phyloP scores from a whole-genome alignment of 1,140 invertebrate genomes.

The Drosophila ohnishii region DNA sequence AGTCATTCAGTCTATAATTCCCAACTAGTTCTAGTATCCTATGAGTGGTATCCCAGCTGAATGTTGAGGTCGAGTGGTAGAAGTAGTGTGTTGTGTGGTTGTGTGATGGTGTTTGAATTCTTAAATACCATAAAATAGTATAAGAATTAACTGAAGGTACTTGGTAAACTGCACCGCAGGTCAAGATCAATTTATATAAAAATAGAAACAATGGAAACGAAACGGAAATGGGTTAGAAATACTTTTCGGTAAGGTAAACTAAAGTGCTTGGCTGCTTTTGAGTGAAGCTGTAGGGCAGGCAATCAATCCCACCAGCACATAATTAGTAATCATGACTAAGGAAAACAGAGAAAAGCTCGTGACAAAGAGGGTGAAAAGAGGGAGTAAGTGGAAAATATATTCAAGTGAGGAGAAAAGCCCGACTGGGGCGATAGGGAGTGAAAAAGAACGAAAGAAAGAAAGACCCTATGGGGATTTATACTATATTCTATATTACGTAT shows the following conservation, averaged over 20 bases:
- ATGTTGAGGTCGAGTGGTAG: too few species aligned
- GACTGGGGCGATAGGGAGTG: slow-evolving; percentile 7
- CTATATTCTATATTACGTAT: slow-evolving; percentile 29
- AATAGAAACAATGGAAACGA: background rate
- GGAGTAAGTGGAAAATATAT: background rate
- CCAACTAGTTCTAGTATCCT: too few species aligned
- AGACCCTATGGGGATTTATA: slow-evolving; percentile 40
- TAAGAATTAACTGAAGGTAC: too few species aligned
- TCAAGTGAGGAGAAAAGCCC: background rate
- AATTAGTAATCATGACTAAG: slow-evolving; percentile 46
- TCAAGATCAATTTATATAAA: background rate
- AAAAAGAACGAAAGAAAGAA: too few species aligned
- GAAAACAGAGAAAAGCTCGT: slow-evolving; percentile 18
- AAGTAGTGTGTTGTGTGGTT: too few species aligned
- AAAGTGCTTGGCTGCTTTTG: background rate
- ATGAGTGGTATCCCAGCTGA: too few species aligned
- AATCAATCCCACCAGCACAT: slow-evolving; percentile 30
- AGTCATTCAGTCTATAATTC: too few species aligned
- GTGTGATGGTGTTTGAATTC: too few species aligned
- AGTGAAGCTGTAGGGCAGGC: background rate
- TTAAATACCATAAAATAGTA: too few species aligned
- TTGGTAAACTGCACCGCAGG: too few species aligned
- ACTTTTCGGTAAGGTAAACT: background rate
- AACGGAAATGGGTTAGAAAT: background rate
- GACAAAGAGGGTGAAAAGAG: slow-evolving; percentile 6